These are phyloP conservation scores for Eupithecia pulchellata DNA, from an alignment of 2,888 invertebrate genomes.

Conservation along the genomic window DNA sequence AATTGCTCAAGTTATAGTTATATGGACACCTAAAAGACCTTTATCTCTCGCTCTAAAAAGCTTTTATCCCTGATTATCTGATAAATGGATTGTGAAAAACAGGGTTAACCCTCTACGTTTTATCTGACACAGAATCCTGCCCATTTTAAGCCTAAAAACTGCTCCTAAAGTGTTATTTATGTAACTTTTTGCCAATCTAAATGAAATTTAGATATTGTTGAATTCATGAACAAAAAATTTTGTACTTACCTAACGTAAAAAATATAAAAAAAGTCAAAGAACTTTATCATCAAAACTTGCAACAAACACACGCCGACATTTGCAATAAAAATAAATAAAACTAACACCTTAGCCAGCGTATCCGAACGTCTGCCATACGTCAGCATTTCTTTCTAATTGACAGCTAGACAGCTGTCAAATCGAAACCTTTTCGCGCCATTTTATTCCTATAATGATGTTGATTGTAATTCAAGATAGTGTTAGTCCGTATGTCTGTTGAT, in stretches of 20 bases:
- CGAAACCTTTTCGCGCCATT: conserved; percentile 71
- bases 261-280: not conserved
- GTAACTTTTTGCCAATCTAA: not conserved
- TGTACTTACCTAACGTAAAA: too few species aligned
- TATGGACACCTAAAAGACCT: not conserved
- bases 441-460: conserved; percentile 67
- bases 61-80: conserved; percentile 14
- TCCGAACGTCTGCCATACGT: conserved; percentile 63
- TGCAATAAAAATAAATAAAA: conserved; percentile 9
- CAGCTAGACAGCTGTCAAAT: conserved; percentile 84
- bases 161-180: not conserved
- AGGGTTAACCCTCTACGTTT: not conserved
- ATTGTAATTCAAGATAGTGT: conserved; percentile 70
- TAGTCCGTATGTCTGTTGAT: conserved; percentile 46
- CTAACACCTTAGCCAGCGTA: conserved; percentile 43
- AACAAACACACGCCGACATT: not conserved
- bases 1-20: too few species aligned
- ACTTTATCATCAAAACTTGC: not conserved
- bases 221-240: too few species aligned
- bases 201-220: too few species aligned
- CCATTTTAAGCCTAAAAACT: not conserved
- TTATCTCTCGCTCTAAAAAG: conserved; percentile 14
- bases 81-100: conserved; percentile 14
- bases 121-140: not conserved
- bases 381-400: conserved; percentile 75